Conservation (phyloP, 2,888 invertebrate genomes). For the Rhamphomyia laevipes region DNA sequence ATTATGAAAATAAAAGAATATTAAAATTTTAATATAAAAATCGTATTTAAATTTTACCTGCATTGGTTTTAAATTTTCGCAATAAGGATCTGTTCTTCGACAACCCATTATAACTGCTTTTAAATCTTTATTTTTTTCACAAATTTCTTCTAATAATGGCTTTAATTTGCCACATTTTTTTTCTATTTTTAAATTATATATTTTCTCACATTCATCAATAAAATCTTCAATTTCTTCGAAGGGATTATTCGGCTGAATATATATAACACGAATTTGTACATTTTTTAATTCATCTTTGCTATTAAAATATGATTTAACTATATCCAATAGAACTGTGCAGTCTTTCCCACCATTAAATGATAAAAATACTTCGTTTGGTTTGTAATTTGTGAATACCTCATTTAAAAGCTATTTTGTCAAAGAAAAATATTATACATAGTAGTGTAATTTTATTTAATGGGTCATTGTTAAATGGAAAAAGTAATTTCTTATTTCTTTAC, state of each 20-base stretch:
- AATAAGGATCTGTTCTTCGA: conserved; percentile 75
- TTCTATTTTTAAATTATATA: conserved; percentile 62
- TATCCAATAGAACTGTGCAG: conserved; percentile 81
- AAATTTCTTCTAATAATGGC: conserved; percentile 51
- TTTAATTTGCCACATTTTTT: conserved; percentile 60
- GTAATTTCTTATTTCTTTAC: no score
- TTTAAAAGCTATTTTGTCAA: conserved; percentile 44
- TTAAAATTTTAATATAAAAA: neutral
- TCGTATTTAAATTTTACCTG: conserved; percentile 46
- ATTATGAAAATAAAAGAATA: neutral
- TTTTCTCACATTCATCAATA: conserved; percentile 53
- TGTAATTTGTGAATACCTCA: conserved; percentile 49
- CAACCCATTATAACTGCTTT: conserved; percentile 89
- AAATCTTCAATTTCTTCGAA: conserved; percentile 83
- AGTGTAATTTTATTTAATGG: no score
- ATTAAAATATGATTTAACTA: conserved; percentile 35
- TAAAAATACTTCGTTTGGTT: conserved; percentile 67
- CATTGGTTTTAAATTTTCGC: conserved; percentile 52
- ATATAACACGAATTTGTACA: conserved; percentile 46
- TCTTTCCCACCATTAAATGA: conserved; percentile 99
- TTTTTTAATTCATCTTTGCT: conserved; percentile 32
- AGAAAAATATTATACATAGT: neutral
- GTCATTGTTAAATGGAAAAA: no score
- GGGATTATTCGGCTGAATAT: conserved; percentile 66
- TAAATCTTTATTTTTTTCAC: conserved; percentile 46